These are phyloP conservation scores for Drosophila pectinifera DNA, from an alignment of 1,140 invertebrate species.

Conservation along the genomic window DNA sequence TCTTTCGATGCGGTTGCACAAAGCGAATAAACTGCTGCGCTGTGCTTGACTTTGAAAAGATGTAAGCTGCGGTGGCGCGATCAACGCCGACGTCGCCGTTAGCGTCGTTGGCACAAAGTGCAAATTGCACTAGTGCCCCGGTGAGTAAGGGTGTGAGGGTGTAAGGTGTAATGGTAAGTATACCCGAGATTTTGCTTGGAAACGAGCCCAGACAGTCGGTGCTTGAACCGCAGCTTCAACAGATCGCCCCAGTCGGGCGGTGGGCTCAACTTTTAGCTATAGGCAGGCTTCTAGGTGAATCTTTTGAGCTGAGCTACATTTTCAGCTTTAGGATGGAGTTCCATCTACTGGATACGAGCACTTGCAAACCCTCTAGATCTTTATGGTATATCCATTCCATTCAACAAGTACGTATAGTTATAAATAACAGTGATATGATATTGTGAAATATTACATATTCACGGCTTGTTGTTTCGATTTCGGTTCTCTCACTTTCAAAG, in stretches of 20 bases:
- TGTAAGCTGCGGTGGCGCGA: slow-evolving; percentile 39
- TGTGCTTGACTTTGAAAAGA: slow-evolving; percentile 70
- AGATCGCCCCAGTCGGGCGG: no score
- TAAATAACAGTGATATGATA: neutral
- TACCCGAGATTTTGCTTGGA: slow-evolving; percentile 31
- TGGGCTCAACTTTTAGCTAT: neutral
- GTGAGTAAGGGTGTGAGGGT: neutral
- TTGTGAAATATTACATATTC: neutral
- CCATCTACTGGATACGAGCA: no score
- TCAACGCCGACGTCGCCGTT: slow-evolving; percentile 9
- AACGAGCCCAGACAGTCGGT: neutral
- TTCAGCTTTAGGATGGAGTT: no score
- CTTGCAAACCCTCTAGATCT: no score
- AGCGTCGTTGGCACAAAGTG: slow-evolving; percentile 40
- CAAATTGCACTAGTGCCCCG: slow-evolving; percentile 13
- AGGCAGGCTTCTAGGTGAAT: no score
- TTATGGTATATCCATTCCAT: neutral
- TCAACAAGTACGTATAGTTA: neutral
- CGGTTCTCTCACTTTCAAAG: neutral
- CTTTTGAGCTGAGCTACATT: no score
- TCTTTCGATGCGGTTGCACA: slow-evolving; percentile 65
- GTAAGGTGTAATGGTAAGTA: slow-evolving; percentile 13
- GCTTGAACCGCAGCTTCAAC: slow-evolving; percentile 5
- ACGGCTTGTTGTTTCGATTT: neutral
- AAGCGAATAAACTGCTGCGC: slow-evolving; percentile 60